Evolutionary conservation across 2,113 vertebrate species (phyloP).

Genomic region (Arizona elegans): DNA sequence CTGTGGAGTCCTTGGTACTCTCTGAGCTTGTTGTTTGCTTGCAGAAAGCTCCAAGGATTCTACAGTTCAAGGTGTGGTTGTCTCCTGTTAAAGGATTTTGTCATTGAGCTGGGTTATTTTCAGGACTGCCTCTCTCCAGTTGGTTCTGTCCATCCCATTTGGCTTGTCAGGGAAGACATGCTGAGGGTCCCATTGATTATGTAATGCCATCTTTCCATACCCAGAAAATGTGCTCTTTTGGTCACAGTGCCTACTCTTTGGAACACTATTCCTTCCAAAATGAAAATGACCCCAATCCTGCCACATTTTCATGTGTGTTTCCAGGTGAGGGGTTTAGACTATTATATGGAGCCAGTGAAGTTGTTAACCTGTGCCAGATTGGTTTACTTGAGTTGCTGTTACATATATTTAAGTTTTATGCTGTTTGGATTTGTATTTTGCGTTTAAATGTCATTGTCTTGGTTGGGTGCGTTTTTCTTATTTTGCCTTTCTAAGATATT

Average conservation of each 20-base stretch:
- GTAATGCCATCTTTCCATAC: neutral
- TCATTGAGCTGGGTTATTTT: neutral
- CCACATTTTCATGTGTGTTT: neutral
- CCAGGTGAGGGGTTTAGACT: neutral
- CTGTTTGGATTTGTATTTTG: neutral
- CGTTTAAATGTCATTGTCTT: neutral
- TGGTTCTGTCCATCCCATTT: neutral
- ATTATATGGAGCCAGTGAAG: neutral
- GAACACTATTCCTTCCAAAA: neutral
- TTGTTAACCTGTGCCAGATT: no score
- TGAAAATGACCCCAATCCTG: neutral
- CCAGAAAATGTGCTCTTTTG: neutral
- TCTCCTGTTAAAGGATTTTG: neutral
- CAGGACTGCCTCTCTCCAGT: neutral
- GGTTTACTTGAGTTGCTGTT: neutral
- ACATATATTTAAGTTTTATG: neutral
- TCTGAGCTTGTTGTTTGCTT: neutral
- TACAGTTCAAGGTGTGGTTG: neutral
- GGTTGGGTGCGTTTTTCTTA: neutral
- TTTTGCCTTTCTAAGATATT: conserved; percentile 1
- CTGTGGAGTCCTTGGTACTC: neutral
- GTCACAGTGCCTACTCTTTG: neutral
- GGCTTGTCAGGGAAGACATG: neutral
- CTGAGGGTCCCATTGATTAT: neutral
- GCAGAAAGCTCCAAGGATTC: neutral